Percentiles rank a stretch among this genome's conserved stretches.
Conservation (phyloP, 2,797 vertebrate genomes). For the Sternotherus odoratus region DNA sequence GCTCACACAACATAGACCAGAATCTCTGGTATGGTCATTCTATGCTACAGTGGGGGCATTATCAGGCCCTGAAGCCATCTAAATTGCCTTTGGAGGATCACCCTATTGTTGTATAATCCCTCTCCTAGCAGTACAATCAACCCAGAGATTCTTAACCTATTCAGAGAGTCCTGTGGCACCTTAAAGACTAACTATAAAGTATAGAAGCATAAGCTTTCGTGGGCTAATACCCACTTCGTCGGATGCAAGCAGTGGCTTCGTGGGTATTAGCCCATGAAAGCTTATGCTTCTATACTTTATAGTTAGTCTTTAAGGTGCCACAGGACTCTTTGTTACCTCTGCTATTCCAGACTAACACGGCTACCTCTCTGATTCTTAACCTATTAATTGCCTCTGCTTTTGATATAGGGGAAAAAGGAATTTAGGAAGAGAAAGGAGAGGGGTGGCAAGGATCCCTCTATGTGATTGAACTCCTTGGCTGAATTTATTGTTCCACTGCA, state of each 20-base stretch:
- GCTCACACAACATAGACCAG: neutral
- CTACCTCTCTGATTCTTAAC: neutral
- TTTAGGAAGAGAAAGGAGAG: neutral
- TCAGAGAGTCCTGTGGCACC: no score
- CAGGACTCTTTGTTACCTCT: no score
- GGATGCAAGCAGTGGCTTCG: no score
- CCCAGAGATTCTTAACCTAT: rapidly evolving
- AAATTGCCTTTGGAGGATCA: neutral
- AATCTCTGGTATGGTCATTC: neutral
- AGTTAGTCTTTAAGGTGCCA: no score
- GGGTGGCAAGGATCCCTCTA: neutral
- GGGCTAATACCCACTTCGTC: no score
- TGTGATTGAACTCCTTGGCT: rapidly evolving
- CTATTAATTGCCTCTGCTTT: rapidly evolving
- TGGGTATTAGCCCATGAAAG: no score
- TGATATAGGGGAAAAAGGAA: neutral
- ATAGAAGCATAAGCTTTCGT: no score
- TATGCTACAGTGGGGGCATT: neutral
- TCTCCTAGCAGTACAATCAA: rapidly evolving
- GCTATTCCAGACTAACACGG: no score
- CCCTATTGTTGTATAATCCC: neutral
- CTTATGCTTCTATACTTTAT: no score
- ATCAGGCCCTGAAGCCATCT: neutral
- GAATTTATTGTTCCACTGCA: neutral
- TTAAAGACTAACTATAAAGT: no score